These are phyloP conservation scores for Cirrhinus molitorella DNA, from an alignment of 2,797 vertebrate genomes.

Conservation along the genomic window DNA sequence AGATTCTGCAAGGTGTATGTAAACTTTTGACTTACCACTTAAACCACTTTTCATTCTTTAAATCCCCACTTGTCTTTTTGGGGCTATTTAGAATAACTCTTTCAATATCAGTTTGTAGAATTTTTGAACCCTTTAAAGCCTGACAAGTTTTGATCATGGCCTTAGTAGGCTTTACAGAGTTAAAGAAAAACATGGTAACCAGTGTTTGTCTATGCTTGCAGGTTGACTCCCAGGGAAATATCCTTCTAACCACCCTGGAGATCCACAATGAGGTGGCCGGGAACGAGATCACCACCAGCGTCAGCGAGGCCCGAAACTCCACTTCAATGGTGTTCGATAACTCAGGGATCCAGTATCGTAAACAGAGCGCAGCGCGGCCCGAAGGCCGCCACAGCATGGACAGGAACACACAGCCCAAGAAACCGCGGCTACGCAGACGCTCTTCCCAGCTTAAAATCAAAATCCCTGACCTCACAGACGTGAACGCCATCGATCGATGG, in stretches of 20 bases:
- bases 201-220: constrained; percentile 66
- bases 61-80: neutral
- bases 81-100: neutral
- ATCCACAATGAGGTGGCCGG: constrained; percentile 95
- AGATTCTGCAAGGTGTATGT: no score
- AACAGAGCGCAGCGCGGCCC: constrained; percentile 82
- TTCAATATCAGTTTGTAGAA: neutral
- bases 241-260: constrained; percentile 94
- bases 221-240: constrained; percentile 97
- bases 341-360: constrained; percentile 94
- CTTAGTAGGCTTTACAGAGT: neutral
- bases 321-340: constrained; percentile 89
- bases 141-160: neutral
- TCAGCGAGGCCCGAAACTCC: constrained; percentile 90
- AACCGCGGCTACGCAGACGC: constrained; percentile 88
- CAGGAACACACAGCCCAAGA: constrained; percentile 83
- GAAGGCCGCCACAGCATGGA: constrained; percentile 85
- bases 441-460: constrained; percentile 98
- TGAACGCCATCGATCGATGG: constrained; percentile 97
- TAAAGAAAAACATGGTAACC: neutral
- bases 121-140: neutral
- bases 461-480: constrained; percentile 98
- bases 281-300: constrained; percentile 87
- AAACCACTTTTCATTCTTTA: neutral
- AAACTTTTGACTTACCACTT: no score